phyloP scores from a whole-genome alignment of 2,888 invertebrate species.

The Trachelus tabidus region DNA sequence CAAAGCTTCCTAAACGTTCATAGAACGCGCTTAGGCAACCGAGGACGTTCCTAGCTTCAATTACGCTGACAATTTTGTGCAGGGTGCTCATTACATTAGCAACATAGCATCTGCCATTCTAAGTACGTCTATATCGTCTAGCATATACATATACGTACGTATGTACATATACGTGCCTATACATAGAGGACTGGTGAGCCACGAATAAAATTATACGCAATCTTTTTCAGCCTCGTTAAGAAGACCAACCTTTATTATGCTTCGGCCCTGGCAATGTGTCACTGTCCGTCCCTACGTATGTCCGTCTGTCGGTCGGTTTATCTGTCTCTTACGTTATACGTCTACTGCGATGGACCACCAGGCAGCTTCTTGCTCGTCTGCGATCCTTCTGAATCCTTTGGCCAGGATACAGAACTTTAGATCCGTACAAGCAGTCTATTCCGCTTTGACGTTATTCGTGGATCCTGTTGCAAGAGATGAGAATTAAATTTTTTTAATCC shows the following conservation, averaged over 20 bases:
- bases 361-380: constrained; percentile 6
- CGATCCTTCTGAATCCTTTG: not conserved
- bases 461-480: not conserved
- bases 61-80: constrained; percentile 48
- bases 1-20: constrained; percentile 43
- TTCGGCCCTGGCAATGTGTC: constrained; percentile 1
- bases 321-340: not conserved
- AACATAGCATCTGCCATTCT: not conserved
- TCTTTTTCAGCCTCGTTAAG: constrained; percentile 1
- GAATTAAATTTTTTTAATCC: not conserved
- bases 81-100: not conserved
- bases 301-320: not conserved
- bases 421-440: not conserved
- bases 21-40: constrained; percentile 55
- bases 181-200: not conserved
- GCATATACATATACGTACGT: not conserved
- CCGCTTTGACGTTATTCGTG: not conserved
- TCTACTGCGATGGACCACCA: not conserved
- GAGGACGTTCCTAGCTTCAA: constrained; percentile 51
- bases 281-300: not conserved
- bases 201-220: not conserved
- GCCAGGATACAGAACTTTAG: not conserved
- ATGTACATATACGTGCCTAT: no score
- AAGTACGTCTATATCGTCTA: not conserved
- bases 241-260: not conserved